Conservation (phyloP, 2,888 invertebrate species). For the Caradrina kadenii region DNA sequence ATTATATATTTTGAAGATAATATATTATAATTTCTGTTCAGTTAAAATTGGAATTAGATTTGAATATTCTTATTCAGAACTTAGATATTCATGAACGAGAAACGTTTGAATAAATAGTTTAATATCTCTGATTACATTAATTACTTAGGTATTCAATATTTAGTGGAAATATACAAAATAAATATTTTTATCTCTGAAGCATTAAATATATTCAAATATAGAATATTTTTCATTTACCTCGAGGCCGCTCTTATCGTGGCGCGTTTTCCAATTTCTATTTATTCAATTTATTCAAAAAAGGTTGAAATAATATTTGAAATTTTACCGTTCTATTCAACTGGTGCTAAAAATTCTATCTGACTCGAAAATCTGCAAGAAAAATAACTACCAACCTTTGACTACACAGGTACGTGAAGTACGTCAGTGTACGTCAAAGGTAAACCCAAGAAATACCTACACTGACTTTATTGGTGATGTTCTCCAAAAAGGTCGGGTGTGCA, state of each 20-base stretch:
- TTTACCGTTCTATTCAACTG: slow-evolving; percentile 22
- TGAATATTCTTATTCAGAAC: slow-evolving; percentile 6
- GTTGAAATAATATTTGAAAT: slow-evolving; percentile 45
- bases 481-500: too few species aligned
- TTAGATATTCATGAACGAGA: not conserved
- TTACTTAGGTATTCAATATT: slow-evolving; percentile 1
- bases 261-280: slow-evolving; percentile 31
- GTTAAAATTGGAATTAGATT: not conserved
- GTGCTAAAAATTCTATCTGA: slow-evolving; percentile 47
- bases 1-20: slow-evolving; percentile 15
- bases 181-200: not conserved
- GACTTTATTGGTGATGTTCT: too few species aligned
- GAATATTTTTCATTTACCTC: slow-evolving; percentile 33
- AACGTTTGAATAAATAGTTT: not conserved
- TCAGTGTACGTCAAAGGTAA: too few species aligned
- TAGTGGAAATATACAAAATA: not conserved
- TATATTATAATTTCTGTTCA: not conserved
- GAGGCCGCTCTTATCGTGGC: slow-evolving; percentile 11
- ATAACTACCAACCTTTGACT: slow-evolving; percentile 31
- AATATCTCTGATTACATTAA: not conserved
- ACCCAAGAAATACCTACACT: too few species aligned
- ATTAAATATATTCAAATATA: slow-evolving; percentile 21
- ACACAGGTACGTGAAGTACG: too few species aligned
- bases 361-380: slow-evolving; percentile 27
- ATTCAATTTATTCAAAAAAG: slow-evolving; percentile 45